A percentile compares a stretch with the other conserved stretches of the same genome.
Evolutionary conservation across 1,140 invertebrate genomes (phyloP).

Genomic region (Parapsyche elsis): DNA sequence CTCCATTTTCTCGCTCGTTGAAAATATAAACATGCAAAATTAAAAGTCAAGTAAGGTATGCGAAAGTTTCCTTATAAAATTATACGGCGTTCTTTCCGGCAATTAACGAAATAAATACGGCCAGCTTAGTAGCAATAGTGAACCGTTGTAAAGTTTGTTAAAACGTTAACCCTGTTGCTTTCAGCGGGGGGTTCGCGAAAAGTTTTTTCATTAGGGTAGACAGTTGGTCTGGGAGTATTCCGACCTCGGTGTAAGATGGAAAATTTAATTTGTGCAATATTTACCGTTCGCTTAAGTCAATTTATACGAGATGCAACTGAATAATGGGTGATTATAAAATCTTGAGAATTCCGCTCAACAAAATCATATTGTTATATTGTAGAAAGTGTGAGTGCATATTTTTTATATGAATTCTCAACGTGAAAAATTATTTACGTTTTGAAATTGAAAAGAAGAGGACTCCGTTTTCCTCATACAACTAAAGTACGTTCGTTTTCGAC

Average conservation of each 20-base stretch:
- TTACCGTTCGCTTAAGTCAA: not conserved
- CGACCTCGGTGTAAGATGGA: not conserved
- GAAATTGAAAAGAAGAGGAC: too few relatives aligned
- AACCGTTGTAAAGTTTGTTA: not conserved
- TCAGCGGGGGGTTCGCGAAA: not conserved
- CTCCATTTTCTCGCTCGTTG: not conserved
- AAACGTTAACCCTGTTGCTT: conserved; percentile 17
- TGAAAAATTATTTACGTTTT: too few relatives aligned
- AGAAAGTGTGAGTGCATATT: too few relatives aligned
- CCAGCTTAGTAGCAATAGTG: not conserved
- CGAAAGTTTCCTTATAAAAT: too few relatives aligned
- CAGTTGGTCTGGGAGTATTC: not conserved
- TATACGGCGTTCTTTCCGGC: not conserved
- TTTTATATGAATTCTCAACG: too few relatives aligned
- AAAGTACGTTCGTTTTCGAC: too few relatives aligned
- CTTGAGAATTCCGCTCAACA: too few relatives aligned
- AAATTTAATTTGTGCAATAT: conserved; percentile 8
- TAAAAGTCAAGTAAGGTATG: too few relatives aligned
- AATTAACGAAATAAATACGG: conserved; percentile 11
- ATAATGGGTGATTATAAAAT: not conserved
- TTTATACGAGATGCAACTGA: not conserved
- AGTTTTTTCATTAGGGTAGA: conserved; percentile 18
- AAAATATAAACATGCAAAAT: too few relatives aligned
- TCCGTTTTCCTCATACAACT: too few relatives aligned
- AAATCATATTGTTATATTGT: too few relatives aligned